These are phyloP conservation scores for Aradophagus sp. DNA, from an alignment of 1,140 invertebrate species.

Conservation along the genomic window DNA sequence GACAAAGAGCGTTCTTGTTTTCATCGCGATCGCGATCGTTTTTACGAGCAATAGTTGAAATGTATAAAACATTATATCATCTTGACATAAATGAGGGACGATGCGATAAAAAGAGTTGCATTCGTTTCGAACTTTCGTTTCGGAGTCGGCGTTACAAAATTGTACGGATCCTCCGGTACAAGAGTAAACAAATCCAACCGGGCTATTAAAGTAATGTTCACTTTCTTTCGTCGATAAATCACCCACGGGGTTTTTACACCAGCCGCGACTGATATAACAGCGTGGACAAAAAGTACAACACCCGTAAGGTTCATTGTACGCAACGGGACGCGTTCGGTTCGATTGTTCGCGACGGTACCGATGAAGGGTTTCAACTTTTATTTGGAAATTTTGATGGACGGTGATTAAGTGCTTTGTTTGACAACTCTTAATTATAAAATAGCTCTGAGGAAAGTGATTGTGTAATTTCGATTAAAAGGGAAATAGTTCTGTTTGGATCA, in stretches of 20 bases:
- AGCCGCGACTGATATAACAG: constrained; percentile 9
- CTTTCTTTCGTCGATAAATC: constrained; percentile 24
- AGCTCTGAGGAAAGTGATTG: too few relatives aligned
- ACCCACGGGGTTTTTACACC: constrained; percentile 11
- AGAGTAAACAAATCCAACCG: constrained; percentile 29
- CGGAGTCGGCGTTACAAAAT: constrained; percentile 17
- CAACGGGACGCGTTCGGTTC: constrained; percentile 1
- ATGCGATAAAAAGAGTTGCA: constrained; percentile 14
- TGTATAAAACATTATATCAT: constrained; percentile 38
- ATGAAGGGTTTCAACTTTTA: too few relatives aligned
- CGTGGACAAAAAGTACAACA: not conserved
- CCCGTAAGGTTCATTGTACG: not conserved
- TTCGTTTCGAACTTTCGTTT: constrained; percentile 36
- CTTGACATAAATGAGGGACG: constrained; percentile 16
- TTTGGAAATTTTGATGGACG: too few relatives aligned
- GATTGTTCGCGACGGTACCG: too few relatives aligned
- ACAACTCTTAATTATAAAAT: too few relatives aligned
- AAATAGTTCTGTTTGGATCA: too few relatives aligned
- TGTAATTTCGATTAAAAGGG: too few relatives aligned
- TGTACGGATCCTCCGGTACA: constrained; percentile 23
- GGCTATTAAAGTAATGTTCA: constrained; percentile 18
- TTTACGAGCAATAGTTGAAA: constrained; percentile 17
- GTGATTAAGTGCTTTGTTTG: too few relatives aligned
- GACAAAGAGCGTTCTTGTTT: constrained; percentile 1
- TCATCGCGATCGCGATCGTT: not conserved